Base-by-base conservation (phyloP, 2,113 vertebrate species). In the Pandion haliaetus region DNA sequence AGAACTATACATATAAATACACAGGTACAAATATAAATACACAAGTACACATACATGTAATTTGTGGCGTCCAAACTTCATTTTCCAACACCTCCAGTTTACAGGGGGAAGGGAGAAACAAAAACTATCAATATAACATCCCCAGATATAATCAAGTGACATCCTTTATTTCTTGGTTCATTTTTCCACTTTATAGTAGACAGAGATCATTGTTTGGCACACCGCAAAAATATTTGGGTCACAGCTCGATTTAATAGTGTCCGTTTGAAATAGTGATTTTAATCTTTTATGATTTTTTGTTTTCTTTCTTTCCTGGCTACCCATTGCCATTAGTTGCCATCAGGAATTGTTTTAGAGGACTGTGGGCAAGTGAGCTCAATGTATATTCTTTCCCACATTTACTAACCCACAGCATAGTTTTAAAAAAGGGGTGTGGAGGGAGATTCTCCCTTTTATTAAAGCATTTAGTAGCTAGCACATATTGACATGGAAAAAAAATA, bases 171-270 rank as follows among this genome's bases (percentile, higher is more conserved):
- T 61, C 69, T 76, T 79, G 12, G n/a, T 95, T 72, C 49, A 63
- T 95, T 97, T 96, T 96, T 70, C 4, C 81, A 59, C 85, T 88
- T 80, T 72, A 17, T 31, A 88, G 52, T 62, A 65, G 74, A 38
- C 45, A 86, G 63, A 92, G 14, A 89, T 73, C 47, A 47, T 59
- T 82, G 58, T 69, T 66, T 26, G 70, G 59, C 50, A 67, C 62
- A 82, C 36, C 63, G 57, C 76, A 88, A 90, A 96, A 96, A 83
- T 82, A 93, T 89, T 38, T 95, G 86, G 83, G 92, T 94, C 95
- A 96, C 93, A 96, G 91, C 85, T 96, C 96, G 91, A 77, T 96
- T 96, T 95, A 94, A 95, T 94, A 88, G 94, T 88, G 67, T 57
- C 63, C 69, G 88, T 80, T 92, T 14, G 57, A 93, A 93, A 94